Conservation (phyloP, 2,797 vertebrate species). For the Vultur gryphus region DNA sequence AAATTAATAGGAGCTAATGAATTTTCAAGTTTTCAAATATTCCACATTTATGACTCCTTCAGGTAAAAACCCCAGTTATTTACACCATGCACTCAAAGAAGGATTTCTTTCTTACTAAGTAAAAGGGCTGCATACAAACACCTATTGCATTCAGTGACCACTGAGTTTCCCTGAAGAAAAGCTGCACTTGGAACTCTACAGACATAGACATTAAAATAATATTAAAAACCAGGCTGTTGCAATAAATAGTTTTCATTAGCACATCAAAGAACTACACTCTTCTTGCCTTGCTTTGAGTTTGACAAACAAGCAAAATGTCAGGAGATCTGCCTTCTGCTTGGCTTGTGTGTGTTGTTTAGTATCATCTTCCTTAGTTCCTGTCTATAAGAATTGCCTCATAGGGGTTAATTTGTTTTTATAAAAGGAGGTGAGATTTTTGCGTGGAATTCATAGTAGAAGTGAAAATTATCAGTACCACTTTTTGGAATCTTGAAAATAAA, state of each 20-base stretch:
- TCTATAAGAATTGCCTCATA: neutral
- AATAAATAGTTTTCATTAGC: constrained; percentile 2
- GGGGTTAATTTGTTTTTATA: neutral
- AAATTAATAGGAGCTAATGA: neutral
- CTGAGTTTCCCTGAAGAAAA: neutral
- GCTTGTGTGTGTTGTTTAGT: neutral
- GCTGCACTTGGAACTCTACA: neutral
- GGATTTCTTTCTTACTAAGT: neutral
- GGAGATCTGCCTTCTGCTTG: neutral
- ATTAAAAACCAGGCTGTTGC: neutral
- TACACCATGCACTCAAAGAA: neutral
- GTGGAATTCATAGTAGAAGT: neutral
- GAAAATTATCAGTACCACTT: neutral
- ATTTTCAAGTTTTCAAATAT: neutral
- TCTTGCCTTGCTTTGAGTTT: neutral
- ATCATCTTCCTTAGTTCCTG: neutral
- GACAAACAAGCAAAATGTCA: neutral
- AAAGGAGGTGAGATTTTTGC: neutral
- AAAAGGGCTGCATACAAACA: neutral
- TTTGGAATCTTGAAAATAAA: neutral
- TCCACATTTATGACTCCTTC: neutral
- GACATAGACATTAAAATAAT: neutral
- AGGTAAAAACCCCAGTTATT: neutral
- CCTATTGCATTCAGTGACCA: neutral
- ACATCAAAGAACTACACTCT: neutral